A percentile compares a stretch with the other conserved stretches of the same genome.
Evolutionary conservation across 2,113 vertebrate species (phyloP).

Genomic region (Epinephelus moara): DNA sequence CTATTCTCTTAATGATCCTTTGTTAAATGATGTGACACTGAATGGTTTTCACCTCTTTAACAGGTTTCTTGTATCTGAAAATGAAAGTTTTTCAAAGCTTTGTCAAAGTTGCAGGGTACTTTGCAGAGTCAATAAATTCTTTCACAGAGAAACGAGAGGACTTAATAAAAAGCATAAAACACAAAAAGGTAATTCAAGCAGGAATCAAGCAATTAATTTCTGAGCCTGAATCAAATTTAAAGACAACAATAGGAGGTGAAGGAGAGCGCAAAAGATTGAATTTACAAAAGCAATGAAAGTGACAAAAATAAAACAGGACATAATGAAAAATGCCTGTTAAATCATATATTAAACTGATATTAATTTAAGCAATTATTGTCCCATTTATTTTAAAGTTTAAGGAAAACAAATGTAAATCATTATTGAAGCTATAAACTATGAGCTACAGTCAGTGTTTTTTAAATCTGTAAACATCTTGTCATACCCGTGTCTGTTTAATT

Average conservation of each 20-base stretch:
- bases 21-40: conserved; percentile 22
- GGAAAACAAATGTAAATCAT: neutral
- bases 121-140: conserved; percentile 16
- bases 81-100: conserved; percentile 9
- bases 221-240: conserved; percentile 9
- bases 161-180: neutral
- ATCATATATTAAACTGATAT: neutral
- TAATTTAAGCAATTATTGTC: conserved; percentile 15
- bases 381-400: conserved; percentile 30
- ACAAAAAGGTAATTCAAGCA: conserved; percentile 32
- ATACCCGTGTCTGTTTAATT: conserved; percentile 17
- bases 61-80: conserved; percentile 2
- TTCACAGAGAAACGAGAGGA: conserved; percentile 1
- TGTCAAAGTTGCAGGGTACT: conserved; percentile 17
- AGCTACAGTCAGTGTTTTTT: neutral
- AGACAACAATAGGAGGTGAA: conserved; percentile 8
- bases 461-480: neutral
- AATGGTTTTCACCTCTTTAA: conserved; percentile 10
- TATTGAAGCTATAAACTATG: neutral
- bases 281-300: conserved; percentile 15
- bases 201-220: conserved; percentile 20
- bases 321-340: neutral
- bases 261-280: neutral
- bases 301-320: conserved; percentile 14
- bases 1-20: neutral